Evolutionary conservation across 1,140 invertebrate species (phyloP).

Genomic region (Drosophila murphyi): DNA sequence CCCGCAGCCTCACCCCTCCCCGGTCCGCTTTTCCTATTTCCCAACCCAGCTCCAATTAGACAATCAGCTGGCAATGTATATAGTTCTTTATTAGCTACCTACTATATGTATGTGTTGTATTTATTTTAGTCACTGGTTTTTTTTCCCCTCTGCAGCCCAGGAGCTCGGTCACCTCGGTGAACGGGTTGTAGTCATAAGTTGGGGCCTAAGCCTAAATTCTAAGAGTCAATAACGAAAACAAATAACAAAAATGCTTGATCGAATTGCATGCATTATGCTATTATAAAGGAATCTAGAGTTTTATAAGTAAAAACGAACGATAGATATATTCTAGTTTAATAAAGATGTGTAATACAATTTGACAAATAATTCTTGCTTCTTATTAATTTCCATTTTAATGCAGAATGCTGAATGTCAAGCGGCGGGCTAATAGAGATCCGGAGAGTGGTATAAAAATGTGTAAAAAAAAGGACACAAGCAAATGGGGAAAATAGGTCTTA

Average conservation of each 20-base stretch:
- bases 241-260: constrained; percentile 6
- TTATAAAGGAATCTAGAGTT: constrained; percentile 8
- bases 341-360: too few species aligned
- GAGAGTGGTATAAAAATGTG: too few species aligned
- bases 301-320: neutral
- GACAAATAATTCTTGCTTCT: too few species aligned
- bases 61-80: constrained; percentile 48
- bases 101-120: constrained; percentile 53
- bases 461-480: too few species aligned
- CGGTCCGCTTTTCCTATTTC: too few species aligned
- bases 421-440: too few species aligned
- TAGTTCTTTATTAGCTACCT: constrained; percentile 41
- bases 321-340: too few species aligned
- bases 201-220: constrained; percentile 62
- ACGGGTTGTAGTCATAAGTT: constrained; percentile 55
- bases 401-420: too few species aligned
- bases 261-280: neutral
- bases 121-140: constrained; percentile 76
- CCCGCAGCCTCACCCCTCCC: too few species aligned
- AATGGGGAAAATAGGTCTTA: too few species aligned
- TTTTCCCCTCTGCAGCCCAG: constrained; percentile 28
- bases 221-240: constrained; percentile 63
- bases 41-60: neutral
- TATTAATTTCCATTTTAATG: too few species aligned
- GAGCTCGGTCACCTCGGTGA: neutral